These are phyloP conservation scores for Linnaemya tessellans DNA, from an alignment of 2,888 invertebrate genomes.

Conservation along the genomic window DNA sequence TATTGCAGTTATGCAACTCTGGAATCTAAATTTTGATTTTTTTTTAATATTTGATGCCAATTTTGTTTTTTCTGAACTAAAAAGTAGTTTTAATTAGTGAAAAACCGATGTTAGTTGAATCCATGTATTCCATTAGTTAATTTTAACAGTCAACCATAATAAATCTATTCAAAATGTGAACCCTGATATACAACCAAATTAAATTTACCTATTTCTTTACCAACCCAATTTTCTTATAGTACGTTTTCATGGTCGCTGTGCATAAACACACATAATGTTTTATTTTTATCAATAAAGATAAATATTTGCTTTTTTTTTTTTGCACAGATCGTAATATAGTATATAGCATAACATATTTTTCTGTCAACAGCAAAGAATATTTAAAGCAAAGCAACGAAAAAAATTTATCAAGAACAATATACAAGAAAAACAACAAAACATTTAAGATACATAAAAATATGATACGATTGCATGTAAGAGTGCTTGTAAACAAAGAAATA, in stretches of 20 bases:
- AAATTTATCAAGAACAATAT: background rate
- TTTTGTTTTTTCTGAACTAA: no score
- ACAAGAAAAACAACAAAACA: constrained; percentile 34
- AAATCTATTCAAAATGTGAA: no score
- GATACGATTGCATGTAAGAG: constrained; percentile 21
- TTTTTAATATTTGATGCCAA: no score
- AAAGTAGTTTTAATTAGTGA: no score
- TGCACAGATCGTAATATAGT: constrained; percentile 31
- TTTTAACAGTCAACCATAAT: no score
- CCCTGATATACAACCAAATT: no score
- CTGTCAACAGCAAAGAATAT: constrained; percentile 53
- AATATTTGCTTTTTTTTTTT: constrained; percentile 20
- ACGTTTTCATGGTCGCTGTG: background rate
- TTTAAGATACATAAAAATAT: constrained; percentile 21
- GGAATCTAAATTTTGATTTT: no score
- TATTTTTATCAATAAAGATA: background rate
- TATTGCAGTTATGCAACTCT: no score
- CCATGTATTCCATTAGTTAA: no score
- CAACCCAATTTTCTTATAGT: background rate
- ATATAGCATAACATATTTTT: constrained; percentile 40
- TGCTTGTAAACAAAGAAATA: constrained; percentile 61
- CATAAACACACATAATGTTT: background rate
- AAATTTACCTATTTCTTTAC: no score
- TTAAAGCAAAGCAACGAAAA: constrained; percentile 22
- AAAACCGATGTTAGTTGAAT: no score